Evolutionary conservation across 2,113 vertebrate genomes (phyloP).

Genomic region (Odontophorus gujanensis): DNA sequence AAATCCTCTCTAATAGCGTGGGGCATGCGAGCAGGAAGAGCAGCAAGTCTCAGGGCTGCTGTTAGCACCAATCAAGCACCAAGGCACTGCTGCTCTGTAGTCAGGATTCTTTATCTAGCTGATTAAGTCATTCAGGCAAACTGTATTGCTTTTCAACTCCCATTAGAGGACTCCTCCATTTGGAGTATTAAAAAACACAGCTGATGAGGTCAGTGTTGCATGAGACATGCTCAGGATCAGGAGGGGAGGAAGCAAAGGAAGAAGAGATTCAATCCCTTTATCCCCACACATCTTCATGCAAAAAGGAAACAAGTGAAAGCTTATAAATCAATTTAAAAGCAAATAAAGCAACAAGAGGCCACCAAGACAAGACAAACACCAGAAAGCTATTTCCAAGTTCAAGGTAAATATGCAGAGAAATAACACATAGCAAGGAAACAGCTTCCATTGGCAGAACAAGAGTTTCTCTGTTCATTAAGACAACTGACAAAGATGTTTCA

Average conservation of each 20-base stretch:
- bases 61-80: conserved; percentile 65
- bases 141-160: conserved; percentile 19
- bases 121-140: conserved; percentile 67
- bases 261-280: neutral
- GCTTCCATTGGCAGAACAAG: neutral
- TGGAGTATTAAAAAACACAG: neutral
- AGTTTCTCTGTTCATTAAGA: neutral
- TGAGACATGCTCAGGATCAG: neutral
- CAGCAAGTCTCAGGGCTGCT: conserved; percentile 61
- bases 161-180: neutral
- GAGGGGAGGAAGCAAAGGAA: neutral
- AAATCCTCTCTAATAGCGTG: conserved; percentile 23
- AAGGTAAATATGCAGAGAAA: conserved; percentile 11
- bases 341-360: conserved; percentile 29
- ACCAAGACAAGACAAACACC: conserved; percentile 4
- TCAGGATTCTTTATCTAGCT: conserved; percentile 58
- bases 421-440: neutral
- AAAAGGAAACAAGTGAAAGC: neutral
- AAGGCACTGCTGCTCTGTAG: conserved; percentile 54
- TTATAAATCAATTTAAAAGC: conserved; percentile 22
- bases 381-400: conserved; percentile 30
- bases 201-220: conserved; percentile 19
- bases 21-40: conserved; percentile 40
- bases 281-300: neutral
- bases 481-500: neutral